Evolutionary conservation across 2,797 vertebrate species (phyloP).

Genomic region (Nannoperca obscura): DNA sequence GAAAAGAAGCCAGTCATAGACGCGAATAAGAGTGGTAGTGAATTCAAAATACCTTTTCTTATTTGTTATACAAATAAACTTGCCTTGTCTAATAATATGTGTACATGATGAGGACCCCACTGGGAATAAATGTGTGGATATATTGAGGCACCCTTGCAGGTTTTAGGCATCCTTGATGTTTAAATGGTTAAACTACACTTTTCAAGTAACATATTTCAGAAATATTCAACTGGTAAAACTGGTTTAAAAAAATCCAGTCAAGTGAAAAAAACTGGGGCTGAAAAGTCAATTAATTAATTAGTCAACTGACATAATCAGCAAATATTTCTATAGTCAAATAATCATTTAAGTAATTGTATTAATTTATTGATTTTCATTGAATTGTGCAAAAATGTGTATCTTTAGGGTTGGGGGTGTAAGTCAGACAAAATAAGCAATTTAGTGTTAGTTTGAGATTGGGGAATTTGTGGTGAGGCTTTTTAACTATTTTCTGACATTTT

Average conservation of each 20-base stretch:
- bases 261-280: not conserved
- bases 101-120: not conserved
- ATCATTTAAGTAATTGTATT: not conserved
- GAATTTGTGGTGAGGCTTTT: not conserved
- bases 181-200: too few relatives aligned
- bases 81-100: not conserved
- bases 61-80: not conserved
- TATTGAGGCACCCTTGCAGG: too few relatives aligned
- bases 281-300: not conserved
- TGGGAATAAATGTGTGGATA: too few relatives aligned
- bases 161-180: not conserved
- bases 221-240: not conserved
- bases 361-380: not conserved
- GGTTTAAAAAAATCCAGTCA: not conserved
- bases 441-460: not conserved
- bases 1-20: not conserved
- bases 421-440: not conserved
- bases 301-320: not conserved
- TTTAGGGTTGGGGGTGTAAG: not conserved
- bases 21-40: fast-evolving
- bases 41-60: not conserved
- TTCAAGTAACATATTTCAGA: too few relatives aligned
- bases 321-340: not conserved
- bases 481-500: not conserved
- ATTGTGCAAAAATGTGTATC: not conserved